phyloP scores from a whole-genome alignment of 2,113 vertebrate genomes.

The Cebidichthys violaceus region DNA sequence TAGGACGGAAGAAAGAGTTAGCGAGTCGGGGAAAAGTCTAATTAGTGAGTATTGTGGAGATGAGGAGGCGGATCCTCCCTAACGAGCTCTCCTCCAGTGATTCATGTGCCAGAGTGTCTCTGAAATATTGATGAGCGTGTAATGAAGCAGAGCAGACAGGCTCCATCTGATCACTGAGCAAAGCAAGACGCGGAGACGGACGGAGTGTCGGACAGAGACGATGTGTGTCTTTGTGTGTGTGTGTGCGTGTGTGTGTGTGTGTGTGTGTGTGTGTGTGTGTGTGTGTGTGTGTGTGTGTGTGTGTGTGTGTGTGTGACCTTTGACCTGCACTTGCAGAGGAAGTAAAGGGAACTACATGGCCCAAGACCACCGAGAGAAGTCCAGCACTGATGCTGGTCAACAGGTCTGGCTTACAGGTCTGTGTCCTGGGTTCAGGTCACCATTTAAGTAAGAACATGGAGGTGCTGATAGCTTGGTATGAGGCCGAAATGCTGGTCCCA shows the following conservation, averaged over 20 bases:
- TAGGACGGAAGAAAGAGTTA: constrained; percentile 23
- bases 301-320: constrained; percentile 9
- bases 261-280: not conserved
- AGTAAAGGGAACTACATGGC: not conserved
- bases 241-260: not conserved
- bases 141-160: constrained; percentile 65
- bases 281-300: not conserved
- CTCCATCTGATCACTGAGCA: constrained; percentile 40
- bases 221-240: not conserved
- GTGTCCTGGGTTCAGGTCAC: not conserved
- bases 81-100: constrained; percentile 59
- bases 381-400: not conserved
- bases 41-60: constrained; percentile 50
- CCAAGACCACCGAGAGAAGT: not conserved
- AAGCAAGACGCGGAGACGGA: constrained; percentile 10
- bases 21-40: constrained; percentile 39
- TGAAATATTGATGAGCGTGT: constrained; percentile 70
- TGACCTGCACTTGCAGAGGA: constrained; percentile 18
- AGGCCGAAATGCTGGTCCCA: too few species aligned
- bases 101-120: constrained; percentile 64
- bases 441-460: too few species aligned
- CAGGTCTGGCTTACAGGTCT: not conserved
- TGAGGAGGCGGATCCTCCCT: constrained; percentile 49
- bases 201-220: not conserved
- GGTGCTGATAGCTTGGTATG: too few species aligned